Conservation (phyloP, 2,888 invertebrate genomes). For the Andrena haemorrhoa region DNA sequence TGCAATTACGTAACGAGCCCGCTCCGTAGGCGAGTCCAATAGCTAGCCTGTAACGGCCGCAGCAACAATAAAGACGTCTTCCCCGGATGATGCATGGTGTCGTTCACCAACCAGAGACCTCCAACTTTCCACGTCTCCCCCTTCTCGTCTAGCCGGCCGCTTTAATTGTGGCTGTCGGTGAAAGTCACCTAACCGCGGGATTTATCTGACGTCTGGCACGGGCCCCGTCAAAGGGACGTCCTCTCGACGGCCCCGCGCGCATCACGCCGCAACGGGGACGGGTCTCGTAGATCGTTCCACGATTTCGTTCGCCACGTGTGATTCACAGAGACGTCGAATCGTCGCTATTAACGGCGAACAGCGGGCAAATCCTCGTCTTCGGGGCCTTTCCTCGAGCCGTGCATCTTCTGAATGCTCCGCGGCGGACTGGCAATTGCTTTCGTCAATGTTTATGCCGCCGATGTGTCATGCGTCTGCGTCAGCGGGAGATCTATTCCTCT, state of each 20-base stretch:
- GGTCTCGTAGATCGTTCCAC: neutral
- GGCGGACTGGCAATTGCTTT: neutral
- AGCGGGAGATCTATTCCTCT: neutral
- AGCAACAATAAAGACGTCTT: constrained; percentile 70
- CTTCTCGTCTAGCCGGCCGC: constrained; percentile 19
- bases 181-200: constrained; percentile 37
- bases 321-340: constrained; percentile 6
- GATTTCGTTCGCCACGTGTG: neutral
- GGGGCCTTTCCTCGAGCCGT: neutral
- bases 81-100: constrained; percentile 62
- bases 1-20: constrained; percentile 71
- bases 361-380: neutral
- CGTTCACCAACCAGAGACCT: constrained; percentile 53
- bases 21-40: constrained; percentile 61
- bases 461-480: neutral
- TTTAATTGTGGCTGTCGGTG: constrained; percentile 55
- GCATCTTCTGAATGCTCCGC: constrained; percentile 3
- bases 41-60: constrained; percentile 53
- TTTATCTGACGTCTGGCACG: constrained; percentile 48
- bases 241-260: neutral
- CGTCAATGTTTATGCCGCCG: constrained; percentile 5
- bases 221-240: neutral
- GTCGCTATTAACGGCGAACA: neutral
- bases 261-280: too few species aligned
- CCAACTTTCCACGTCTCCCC: constrained; percentile 51